These are phyloP conservation scores for Telmatochromis sp. DNA, from an alignment of 2,113 vertebrate species.

Conservation along the genomic window DNA sequence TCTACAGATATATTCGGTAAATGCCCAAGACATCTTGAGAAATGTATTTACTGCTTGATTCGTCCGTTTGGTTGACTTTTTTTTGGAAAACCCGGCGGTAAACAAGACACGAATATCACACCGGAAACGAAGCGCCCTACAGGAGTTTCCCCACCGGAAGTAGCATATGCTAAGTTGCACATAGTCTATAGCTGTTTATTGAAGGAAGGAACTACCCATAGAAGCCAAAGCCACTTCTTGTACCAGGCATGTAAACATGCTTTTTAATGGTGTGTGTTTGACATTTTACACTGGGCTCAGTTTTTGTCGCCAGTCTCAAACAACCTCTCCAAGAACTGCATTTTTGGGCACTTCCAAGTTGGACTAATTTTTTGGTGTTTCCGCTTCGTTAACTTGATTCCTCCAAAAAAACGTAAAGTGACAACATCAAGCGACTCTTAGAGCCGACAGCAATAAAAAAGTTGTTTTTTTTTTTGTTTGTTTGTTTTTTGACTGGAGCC, in stretches of 20 bases:
- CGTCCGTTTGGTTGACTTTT: neutral
- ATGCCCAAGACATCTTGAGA: neutral
- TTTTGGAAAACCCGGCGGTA: neutral
- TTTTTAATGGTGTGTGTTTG: neutral
- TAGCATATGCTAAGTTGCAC: neutral
- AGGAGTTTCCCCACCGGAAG: neutral
- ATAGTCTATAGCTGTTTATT: neutral
- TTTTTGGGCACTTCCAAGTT: neutral
- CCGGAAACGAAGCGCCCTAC: neutral
- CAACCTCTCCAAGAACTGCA: neutral
- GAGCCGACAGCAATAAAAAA: neutral
- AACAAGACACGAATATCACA: neutral
- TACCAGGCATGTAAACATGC: neutral
- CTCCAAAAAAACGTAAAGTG: neutral
- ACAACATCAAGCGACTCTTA: neutral
- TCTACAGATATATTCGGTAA: neutral
- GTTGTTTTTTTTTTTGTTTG: fast-evolving
- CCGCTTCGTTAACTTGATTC: neutral
- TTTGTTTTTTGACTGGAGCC: too few relatives aligned
- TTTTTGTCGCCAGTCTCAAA: neutral
- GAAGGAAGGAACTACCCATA: neutral
- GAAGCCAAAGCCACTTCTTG: neutral
- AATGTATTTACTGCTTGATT: neutral
- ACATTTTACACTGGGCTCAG: neutral
- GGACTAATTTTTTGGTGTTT: neutral